Base-by-base conservation (phyloP, 2,888 invertebrate species). In the Erannis defoliaria region DNA sequence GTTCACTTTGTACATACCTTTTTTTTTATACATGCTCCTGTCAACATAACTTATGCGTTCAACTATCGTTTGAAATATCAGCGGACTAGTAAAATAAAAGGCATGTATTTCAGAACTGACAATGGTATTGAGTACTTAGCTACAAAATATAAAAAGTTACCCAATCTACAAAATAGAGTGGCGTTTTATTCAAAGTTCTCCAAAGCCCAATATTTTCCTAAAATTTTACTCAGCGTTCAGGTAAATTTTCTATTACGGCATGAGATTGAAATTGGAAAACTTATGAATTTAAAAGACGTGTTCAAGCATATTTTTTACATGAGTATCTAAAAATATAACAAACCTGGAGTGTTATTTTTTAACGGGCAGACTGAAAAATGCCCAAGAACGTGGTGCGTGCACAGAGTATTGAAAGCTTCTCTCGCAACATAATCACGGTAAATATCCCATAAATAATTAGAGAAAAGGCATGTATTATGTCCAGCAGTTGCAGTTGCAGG, bases 201-300 rank as follows among this genome's bases (percentile, higher is more conserved):
- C 4, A 10, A 16, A 23, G n/a, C 42, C 42, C 1, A 38, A n/a
- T 42, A 43, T n/a, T 42, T 48, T 40, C 10, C 8, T 31, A 18
- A 54, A 59, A 59, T 40, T 53, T 38, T 14, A 29, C 14, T 43
- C 37, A 10, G 14, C 16, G 45, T 46, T 31, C 43, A 23, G 16
- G 55, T 43, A 59, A 59, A 54, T 54, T 57, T 64, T 45, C 37
- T 38, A 57, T 50, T 42, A 46, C 16, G 23, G 35, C 21, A 35
- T 51, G 19, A 48, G 53, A 59, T 53, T 54, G 53, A 48, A 53
- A 59, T 59, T 54, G 53, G 48, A 59, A 59, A 48, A 48, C 53
- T 59, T 59, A 54, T 54, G 40, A 54, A 54, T 54, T 59, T 38
- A 16, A 53, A 58, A 46, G 51, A 40, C 31, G 45, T 21, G 16